phyloP scores from a whole-genome alignment of 2,888 invertebrate species.

The Drosophila vallismaia region DNA sequence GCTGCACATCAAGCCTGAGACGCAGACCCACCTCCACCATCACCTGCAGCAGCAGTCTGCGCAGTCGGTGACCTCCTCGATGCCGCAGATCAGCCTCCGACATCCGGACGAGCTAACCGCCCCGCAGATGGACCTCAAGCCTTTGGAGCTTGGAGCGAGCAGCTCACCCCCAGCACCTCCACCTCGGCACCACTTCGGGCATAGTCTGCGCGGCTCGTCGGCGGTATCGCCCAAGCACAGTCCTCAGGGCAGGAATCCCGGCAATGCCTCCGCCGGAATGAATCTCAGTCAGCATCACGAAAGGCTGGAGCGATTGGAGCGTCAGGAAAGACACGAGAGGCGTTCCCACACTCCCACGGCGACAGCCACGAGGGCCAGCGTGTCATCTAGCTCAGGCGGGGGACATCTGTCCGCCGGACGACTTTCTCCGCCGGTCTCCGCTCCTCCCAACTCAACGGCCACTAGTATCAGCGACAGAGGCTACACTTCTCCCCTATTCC shows the following conservation, averaged over 20 bases:
- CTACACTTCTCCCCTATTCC: conserved; percentile 78
- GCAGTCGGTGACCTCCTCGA: conserved; percentile 42
- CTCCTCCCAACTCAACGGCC: conserved; percentile 43
- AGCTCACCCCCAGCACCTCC: conserved; percentile 58
- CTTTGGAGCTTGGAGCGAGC: conserved; percentile 60
- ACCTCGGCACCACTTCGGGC: conserved; percentile 65
- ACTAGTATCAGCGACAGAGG: conserved; percentile 76
- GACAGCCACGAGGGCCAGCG: conserved; percentile 58
- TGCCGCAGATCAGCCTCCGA: conserved; percentile 68
- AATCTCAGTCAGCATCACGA: conserved; percentile 75
- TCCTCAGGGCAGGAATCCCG: conserved; percentile 54
- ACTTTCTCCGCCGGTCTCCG: conserved; percentile 57
- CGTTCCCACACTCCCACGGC: conserved; percentile 74
- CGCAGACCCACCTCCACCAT: conserved; percentile 81
- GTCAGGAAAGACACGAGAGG: conserved; percentile 36
- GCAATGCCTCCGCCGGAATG: conserved; percentile 58
- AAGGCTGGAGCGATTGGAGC: conserved; percentile 39
- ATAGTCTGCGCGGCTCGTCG: conserved; percentile 54
- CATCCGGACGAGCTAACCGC: conserved; percentile 79
- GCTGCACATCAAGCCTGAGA: conserved; percentile 81
- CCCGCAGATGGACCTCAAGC: conserved; percentile 75
- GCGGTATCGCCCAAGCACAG: conserved; percentile 71
- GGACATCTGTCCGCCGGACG: conserved; percentile 46
- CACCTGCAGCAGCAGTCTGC: conserved; percentile 54
- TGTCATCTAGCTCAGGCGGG: conserved; percentile 28